These are phyloP conservation scores for Blennius ocellaris DNA, from an alignment of 2,113 vertebrate species.

Conservation along the genomic window DNA sequence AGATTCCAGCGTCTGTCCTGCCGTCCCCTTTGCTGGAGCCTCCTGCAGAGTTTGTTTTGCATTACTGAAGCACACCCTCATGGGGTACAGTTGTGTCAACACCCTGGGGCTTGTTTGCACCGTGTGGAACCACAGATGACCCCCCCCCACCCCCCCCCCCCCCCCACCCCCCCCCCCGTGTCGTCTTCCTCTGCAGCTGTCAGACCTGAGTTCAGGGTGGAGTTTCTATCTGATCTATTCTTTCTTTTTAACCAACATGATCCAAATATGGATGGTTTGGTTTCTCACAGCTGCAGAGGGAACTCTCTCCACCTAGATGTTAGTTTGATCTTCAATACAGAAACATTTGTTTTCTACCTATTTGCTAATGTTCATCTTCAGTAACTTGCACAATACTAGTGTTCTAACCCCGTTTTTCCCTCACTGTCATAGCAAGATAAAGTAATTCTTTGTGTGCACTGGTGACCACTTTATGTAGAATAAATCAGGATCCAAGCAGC, in stretches of 20 bases:
- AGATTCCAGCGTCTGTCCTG: slow-evolving; percentile 5
- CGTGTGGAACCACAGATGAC: slow-evolving; percentile 41
- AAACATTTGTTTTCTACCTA: background rate
- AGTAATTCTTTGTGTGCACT: background rate
- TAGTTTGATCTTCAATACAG: background rate
- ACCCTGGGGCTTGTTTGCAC: slow-evolving; percentile 15
- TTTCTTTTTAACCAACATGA: too few species aligned
- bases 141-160: too few species aligned
- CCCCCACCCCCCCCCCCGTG: slow-evolving; percentile 40
- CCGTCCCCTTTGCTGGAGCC: slow-evolving; percentile 27
- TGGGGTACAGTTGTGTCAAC: slow-evolving; percentile 35
- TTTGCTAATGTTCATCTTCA: background rate
- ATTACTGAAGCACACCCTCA: slow-evolving; percentile 43
- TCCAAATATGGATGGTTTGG: too few species aligned
- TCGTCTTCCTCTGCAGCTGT: slow-evolving; percentile 35
- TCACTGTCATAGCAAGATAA: background rate
- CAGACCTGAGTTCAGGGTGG: background rate
- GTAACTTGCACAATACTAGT: background rate
- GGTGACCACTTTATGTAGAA: background rate
- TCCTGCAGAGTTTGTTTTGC: slow-evolving; percentile 48
- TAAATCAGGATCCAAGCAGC: background rate
- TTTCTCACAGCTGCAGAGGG: background rate
- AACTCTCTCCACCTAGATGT: too few species aligned
- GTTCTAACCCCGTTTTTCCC: too few species aligned
- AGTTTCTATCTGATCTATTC: too few species aligned